Base-by-base conservation (phyloP, 1,140 invertebrate genomes). In the Melipona quadrifasciata region DNA sequence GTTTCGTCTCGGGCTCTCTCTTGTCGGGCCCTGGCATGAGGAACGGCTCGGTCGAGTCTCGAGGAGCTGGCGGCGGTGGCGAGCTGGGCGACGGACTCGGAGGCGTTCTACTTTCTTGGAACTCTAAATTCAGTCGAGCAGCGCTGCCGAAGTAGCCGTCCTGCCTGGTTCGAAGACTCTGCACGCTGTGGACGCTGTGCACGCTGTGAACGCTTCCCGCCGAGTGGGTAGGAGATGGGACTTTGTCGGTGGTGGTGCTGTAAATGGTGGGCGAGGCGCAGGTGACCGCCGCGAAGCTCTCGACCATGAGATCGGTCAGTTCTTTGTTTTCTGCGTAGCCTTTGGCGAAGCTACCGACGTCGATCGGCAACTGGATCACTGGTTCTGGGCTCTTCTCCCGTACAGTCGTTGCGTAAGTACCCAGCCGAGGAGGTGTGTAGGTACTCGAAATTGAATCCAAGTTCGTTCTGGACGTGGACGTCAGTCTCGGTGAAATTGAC, bases 21-120 rank as follows among this genome's bases (percentile, higher is more conserved):
- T 92, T 92, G 39, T 93, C 90, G 12, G 89, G n/a, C 19, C 72
- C 90, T 5, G 94, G 91, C 91, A 95, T 93, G 27, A 95, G 89
- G 80, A 95, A 95, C 71, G 92, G 83, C 86, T 96, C 95, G 71
- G 94, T 90, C 34, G 95, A 95, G 92, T 97, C 96, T 87, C 95
- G 93, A 34, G 97, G 97, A 8, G 97, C 97, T 70, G 97, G 97
- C 47, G 97, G 97, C n/a, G 97, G 97, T 16, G 97, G 97, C 65
- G 95, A 95, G 93, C 96, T 97, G 21, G 96, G 95, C 57, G 96
- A 96, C 86, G 95, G 95, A 84, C 92, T 94, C 19, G 91, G 92
- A 64, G 95, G 94, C 55, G 94, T 94, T 91, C 95, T 95, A 85
- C 92, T 95, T 91, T 96, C 95, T 34, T 95, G 92, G 86, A 95